These are phyloP conservation scores for Neolamprologus fasciatus DNA, from an alignment of 2,113 vertebrate genomes.

Conservation along the genomic window DNA sequence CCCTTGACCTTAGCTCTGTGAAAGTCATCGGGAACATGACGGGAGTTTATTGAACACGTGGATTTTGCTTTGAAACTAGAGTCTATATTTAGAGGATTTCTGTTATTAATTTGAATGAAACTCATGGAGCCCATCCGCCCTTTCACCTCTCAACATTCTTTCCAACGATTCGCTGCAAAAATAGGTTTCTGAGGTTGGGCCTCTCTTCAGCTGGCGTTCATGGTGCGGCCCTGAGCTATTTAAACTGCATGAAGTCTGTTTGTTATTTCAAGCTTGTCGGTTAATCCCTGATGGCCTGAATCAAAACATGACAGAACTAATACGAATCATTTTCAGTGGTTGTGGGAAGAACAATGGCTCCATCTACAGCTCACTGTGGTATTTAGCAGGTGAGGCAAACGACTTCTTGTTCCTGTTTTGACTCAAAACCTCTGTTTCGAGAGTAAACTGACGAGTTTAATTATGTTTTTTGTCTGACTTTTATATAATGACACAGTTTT, in stretches of 20 bases:
- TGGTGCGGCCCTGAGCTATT: neutral
- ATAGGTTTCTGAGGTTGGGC: neutral
- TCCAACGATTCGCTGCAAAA: neutral
- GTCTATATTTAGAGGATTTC: neutral
- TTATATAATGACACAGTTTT: neutral
- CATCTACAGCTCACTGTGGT: neutral
- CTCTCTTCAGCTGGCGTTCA: neutral
- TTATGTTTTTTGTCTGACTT: neutral
- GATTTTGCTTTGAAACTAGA: neutral
- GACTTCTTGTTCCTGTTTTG: neutral
- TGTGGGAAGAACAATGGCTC: neutral
- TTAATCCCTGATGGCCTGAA: neutral
- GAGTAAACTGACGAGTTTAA: neutral
- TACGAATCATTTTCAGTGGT: accelerated
- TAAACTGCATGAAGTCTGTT: neutral
- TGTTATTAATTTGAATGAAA: neutral
- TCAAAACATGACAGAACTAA: neutral
- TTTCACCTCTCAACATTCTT: neutral
- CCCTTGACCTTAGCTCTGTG: neutral
- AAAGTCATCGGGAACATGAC: neutral
- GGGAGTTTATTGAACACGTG: neutral
- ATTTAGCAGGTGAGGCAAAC: neutral
- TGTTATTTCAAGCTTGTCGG: neutral
- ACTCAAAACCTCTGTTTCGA: neutral
- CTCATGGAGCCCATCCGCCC: neutral